These are phyloP conservation scores for Exocentrus adspersus DNA, from an alignment of 2,888 invertebrate genomes.

Conservation along the genomic window DNA sequence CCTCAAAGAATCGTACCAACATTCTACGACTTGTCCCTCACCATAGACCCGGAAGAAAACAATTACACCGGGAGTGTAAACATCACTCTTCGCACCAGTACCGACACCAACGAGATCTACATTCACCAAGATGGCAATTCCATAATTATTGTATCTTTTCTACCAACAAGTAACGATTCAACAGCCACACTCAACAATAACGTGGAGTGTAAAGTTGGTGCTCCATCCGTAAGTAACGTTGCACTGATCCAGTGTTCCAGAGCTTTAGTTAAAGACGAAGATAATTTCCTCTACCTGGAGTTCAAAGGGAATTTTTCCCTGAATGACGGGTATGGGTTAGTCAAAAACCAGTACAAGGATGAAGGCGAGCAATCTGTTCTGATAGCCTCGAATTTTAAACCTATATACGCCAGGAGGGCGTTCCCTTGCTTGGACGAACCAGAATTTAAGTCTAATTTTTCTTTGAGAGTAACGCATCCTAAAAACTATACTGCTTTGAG, in stretches of 20 bases:
- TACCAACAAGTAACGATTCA: too few species aligned
- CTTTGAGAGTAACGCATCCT: background rate
- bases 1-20: constrained; percentile 3
- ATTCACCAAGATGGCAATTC: background rate
- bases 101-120: background rate
- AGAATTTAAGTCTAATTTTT: constrained; percentile 1
- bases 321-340: constrained; percentile 2
- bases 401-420: background rate
- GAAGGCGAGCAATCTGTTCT: background rate
- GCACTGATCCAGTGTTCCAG: background rate
- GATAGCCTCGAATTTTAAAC: background rate
- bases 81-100: background rate
- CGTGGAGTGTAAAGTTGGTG: background rate
- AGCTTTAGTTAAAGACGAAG: background rate
- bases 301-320: background rate
- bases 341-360: background rate
- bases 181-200: background rate
- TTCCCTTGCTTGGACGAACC: constrained; percentile 21
- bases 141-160: background rate
- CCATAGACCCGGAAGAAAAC: background rate
- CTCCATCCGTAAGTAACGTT: background rate
- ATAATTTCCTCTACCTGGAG: background rate
- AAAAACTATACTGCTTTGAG: background rate
- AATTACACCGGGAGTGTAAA: background rate
- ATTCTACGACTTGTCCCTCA: background rate